Evolutionary conservation across 2,797 vertebrate species (phyloP), one percentile per base, ranked within the genome.

Genomic region (Aphelocoma californica): DNA sequence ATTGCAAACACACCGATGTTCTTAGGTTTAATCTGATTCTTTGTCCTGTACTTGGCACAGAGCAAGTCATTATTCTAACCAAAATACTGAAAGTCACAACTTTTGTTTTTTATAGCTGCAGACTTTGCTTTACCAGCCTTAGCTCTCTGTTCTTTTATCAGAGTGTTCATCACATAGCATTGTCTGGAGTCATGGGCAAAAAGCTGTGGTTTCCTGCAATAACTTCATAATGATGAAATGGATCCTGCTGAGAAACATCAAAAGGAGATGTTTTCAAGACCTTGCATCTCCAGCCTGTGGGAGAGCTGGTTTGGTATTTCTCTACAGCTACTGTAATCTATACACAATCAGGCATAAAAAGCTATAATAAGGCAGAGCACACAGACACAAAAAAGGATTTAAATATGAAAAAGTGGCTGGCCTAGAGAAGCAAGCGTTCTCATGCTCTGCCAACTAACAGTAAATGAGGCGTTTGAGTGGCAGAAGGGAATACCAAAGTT

Each of bases 21-120:
- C 78, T 69, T 75, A 44, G 50, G 54, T 92, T 90, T 92, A 88
- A 96, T 95, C 54, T 65, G 78, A 95, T 93, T 89, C 48, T 82
- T 92, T 0, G 0, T 70, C 65, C 57, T 78, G 2, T 60, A 62
- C 91, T 92, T 74, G 67, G 81, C 75, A 95, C 28, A 78, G 54
- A 92, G 18, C 20, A 88, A 89, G 70, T 89, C 77, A 71, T 84
- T 92, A 28, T 84, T 91, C 38, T 86, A 77, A 90, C 38, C 7
- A 5, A 85, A 91, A 77, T 29, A 75, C 0, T 60, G 64, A 84
- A 86, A 86, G 50, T 47, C 60, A 78, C 54, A 92, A 70, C 23
- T 89, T 93, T 61, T 89, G 72, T 88, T 95, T 94, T 81, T 88
- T 74, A 80, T 66, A 89, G 81, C 58, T 88, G 86, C 54, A 89